phyloP scores from a whole-genome alignment of 2,888 invertebrate genomes.

The Elysia crispata region DNA sequence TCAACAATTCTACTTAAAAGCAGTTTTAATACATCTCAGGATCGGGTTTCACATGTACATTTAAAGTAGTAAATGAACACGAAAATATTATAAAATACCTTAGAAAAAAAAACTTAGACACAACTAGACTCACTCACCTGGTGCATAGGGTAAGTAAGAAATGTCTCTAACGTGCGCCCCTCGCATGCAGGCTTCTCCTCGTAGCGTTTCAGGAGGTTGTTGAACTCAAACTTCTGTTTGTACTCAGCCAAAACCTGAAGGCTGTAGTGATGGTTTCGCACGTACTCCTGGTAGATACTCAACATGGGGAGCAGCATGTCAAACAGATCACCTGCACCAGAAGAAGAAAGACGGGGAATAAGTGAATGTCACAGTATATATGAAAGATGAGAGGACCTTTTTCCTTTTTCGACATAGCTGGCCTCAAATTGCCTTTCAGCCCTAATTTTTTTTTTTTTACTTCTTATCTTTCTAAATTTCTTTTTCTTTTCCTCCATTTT shows the following conservation, averaged over 20 bases:
- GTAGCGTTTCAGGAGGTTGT: conserved; percentile 86
- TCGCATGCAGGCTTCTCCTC: conserved; percentile 92
- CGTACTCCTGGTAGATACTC: conserved; percentile 96
- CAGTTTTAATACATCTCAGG: no score
- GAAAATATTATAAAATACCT: no score
- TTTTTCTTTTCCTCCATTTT: no score
- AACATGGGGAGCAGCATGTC: conserved; percentile 96
- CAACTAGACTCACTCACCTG: conserved; percentile 82
- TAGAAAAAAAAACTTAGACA: neutral
- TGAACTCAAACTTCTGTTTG: conserved; percentile 89
- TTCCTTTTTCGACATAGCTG: neutral
- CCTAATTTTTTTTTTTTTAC: no score
- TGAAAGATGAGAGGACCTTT: neutral
- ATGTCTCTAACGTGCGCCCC: conserved; percentile 90
- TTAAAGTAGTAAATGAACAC: no score
- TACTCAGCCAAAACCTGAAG: conserved; percentile 92
- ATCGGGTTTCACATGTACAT: no score
- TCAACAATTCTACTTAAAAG: no score
- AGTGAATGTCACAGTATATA: neutral
- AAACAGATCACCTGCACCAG: conserved; percentile 89
- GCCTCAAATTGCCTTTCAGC: no score
- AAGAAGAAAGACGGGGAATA: neutral
- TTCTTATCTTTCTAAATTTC: no score
- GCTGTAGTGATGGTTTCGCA: conserved; percentile 94
- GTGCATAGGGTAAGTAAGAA: conserved; percentile 95